phyloP scores from a whole-genome alignment of 1,140 invertebrate genomes.

The Phocides pigmalion region DNA sequence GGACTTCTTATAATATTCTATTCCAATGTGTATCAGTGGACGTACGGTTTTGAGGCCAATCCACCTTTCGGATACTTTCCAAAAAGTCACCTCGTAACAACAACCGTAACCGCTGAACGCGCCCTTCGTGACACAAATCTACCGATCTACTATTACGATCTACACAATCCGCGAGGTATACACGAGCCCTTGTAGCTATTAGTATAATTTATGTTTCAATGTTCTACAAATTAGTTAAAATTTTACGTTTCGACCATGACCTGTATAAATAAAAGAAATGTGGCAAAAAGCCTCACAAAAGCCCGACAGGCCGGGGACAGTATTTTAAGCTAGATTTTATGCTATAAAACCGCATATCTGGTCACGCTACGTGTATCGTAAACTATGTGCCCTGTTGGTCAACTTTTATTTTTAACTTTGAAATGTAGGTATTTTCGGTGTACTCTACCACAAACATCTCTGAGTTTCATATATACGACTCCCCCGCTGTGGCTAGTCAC shows the following conservation, averaged over 20 bases:
- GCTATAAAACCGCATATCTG: constrained; percentile 28
- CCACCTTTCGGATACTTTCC: too few relatives aligned
- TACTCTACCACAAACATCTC: background rate
- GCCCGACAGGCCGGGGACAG: constrained; percentile 17
- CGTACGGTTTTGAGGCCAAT: too few relatives aligned
- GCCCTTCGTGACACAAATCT: too few relatives aligned
- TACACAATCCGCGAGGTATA: too few relatives aligned
- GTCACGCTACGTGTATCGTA: constrained; percentile 29
- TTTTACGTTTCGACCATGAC: background rate
- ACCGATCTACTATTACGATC: too few relatives aligned
- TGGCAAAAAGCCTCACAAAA: constrained; percentile 19
- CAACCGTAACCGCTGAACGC: too few relatives aligned
- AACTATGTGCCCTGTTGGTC: constrained; percentile 10
- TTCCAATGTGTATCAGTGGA: too few relatives aligned
- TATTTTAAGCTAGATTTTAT: constrained; percentile 27
- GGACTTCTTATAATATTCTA: too few relatives aligned
- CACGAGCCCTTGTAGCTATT: too few relatives aligned
- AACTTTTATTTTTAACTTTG: constrained; percentile 14
- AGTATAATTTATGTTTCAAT: too few relatives aligned
- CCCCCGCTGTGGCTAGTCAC: background rate
- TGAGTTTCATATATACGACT: background rate
- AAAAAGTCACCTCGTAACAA: too few relatives aligned
- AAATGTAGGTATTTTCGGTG: constrained; percentile 21
- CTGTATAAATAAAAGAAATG: constrained; percentile 20
- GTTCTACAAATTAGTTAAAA: background rate